Percentiles rank a stretch among this genome's conserved stretches.
Conservation (phyloP, 2,888 invertebrate species). For the Chrysotoxum bicinctum region DNA sequence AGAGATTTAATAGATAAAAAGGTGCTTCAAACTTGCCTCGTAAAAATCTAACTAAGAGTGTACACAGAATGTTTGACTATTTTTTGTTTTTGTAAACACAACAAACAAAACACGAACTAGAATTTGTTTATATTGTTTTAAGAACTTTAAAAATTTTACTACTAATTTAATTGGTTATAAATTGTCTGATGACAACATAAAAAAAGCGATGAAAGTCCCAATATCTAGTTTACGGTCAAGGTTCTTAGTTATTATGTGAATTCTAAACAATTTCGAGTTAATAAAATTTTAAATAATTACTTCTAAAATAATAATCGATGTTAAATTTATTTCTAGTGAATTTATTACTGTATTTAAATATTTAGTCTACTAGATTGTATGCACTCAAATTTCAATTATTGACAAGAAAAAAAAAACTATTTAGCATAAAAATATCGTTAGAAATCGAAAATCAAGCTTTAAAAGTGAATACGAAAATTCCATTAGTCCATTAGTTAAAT, state of each 20-base stretch:
- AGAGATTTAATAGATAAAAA: background rate
- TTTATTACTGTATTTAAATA: no score
- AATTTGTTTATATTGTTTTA: background rate
- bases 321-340: no score
- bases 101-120: background rate
- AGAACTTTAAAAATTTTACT: background rate
- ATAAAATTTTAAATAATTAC: no score
- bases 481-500: no score
- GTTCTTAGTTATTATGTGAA: background rate
- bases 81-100: background rate
- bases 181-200: background rate
- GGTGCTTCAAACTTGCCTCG: background rate
- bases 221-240: conserved; percentile 12
- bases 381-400: no score
- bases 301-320: no score
- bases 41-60: conserved; percentile 1
- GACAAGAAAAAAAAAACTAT: no score
- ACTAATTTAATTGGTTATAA: background rate
- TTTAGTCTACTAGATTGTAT: no score
- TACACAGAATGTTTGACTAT: background rate
- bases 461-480: no score
- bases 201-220: background rate
- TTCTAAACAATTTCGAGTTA: background rate
- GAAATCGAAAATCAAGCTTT: no score
- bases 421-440: no score